These are phyloP conservation scores for Babylonia areolata DNA, from an alignment of 1,140 invertebrate species.

Conservation along the genomic window DNA sequence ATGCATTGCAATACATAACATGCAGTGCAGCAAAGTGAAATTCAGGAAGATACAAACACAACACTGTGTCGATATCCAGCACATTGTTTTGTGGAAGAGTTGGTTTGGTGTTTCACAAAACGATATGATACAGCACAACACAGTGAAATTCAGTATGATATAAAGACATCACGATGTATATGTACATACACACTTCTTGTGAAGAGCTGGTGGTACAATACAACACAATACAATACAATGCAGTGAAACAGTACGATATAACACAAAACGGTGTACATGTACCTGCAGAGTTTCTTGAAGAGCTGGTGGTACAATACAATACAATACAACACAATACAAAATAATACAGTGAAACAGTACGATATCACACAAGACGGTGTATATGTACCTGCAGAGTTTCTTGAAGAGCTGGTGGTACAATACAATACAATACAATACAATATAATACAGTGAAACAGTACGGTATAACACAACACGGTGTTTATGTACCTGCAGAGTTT, in stretches of 20 bases:
- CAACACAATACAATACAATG: no score
- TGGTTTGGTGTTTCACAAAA: no score
- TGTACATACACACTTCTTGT: slow-evolving; percentile 85
- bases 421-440: no score
- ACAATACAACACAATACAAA: no score
- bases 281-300: slow-evolving; percentile 89
- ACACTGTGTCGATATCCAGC: no score
- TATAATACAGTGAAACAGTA: not conserved
- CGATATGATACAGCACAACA: no score
- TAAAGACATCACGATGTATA: no score
- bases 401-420: slow-evolving; percentile 99
- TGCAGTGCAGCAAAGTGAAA: no score
- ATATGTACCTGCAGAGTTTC: slow-evolving; percentile 81
- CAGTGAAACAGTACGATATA: not conserved
- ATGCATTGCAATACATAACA: no score
- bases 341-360: not conserved
- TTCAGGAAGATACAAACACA: not conserved
- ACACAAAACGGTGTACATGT: no score
- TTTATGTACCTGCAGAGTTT: slow-evolving; percentile 81
- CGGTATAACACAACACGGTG: no score
- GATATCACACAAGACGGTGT: no score
- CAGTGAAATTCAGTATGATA: not conserved
- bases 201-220: slow-evolving; percentile 99
- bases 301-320: slow-evolving; percentile 99
- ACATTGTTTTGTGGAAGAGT: slow-evolving; percentile 92